phyloP scores from a whole-genome alignment of 2,113 vertebrate genomes.

The Rafetus swinhoei region DNA sequence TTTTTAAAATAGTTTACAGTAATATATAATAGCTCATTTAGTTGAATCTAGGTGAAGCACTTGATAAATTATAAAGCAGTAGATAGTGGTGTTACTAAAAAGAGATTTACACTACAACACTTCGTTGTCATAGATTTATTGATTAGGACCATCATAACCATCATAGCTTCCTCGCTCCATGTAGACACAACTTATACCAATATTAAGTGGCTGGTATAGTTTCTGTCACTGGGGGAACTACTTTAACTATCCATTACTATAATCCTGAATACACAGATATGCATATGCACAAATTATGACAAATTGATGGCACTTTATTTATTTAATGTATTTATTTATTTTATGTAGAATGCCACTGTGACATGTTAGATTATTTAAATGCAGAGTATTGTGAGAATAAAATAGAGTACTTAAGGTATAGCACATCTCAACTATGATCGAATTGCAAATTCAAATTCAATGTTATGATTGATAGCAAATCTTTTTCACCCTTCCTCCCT shows the following conservation, averaged over 20 bases:
- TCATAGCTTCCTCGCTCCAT: background rate
- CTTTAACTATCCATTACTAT: background rate
- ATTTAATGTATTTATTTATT: background rate
- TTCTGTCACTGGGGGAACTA: background rate
- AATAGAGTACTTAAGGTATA: background rate
- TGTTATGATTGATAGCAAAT: background rate
- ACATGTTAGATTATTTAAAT: background rate
- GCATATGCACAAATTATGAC: background rate
- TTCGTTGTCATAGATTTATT: background rate
- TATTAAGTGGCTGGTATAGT: background rate
- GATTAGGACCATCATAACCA: background rate
- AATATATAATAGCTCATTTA: background rate
- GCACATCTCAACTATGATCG: background rate
- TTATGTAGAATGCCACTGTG: background rate
- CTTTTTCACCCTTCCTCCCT: background rate
- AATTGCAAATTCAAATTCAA: too few species aligned
- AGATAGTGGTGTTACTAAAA: background rate
- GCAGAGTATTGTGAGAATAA: background rate
- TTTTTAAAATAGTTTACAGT: background rate
- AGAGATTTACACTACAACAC: background rate
- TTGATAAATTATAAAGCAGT: background rate
- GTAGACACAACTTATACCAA: background rate
- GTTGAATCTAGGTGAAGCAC: background rate
- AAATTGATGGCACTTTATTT: background rate
- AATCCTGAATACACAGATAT: slow-evolving; percentile 23